A percentile compares a stretch with the other conserved stretches of the same genome.
phyloP scores from a whole-genome alignment of 2,113 vertebrate species.

The Pelvicachromis taeniatus region DNA sequence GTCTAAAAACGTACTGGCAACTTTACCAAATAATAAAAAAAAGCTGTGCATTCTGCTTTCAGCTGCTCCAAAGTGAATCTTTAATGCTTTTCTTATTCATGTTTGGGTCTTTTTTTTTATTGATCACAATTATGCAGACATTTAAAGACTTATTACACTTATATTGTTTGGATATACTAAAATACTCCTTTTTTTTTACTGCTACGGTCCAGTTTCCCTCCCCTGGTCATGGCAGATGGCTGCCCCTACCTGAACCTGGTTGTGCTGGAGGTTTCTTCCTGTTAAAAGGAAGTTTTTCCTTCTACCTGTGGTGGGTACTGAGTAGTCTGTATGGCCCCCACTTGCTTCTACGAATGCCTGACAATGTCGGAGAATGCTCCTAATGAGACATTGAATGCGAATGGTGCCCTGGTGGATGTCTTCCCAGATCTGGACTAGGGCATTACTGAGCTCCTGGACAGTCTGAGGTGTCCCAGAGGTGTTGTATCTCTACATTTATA shows the following conservation, averaged over 20 bases:
- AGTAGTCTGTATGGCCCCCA: background rate
- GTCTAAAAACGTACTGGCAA: background rate
- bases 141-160: background rate
- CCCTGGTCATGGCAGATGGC: background rate
- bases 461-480: background rate
- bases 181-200: background rate
- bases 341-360: background rate
- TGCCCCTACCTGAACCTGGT: background rate
- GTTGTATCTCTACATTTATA: too few relatives aligned
- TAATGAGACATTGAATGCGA: background rate
- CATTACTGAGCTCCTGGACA: background rate
- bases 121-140: background rate
- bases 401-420: background rate
- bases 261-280: background rate
- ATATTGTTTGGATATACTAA: too few relatives aligned
- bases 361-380: background rate
- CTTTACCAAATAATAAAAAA: background rate
- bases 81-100: background rate
- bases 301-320: background rate
- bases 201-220: background rate
- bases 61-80: background rate
- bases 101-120: background rate
- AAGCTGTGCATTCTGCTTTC: background rate
- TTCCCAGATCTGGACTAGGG: background rate
- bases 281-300: background rate